Evolutionary conservation across 1,140 invertebrate genomes (phyloP).

Genomic region (Neodiprion pinetum): DNA sequence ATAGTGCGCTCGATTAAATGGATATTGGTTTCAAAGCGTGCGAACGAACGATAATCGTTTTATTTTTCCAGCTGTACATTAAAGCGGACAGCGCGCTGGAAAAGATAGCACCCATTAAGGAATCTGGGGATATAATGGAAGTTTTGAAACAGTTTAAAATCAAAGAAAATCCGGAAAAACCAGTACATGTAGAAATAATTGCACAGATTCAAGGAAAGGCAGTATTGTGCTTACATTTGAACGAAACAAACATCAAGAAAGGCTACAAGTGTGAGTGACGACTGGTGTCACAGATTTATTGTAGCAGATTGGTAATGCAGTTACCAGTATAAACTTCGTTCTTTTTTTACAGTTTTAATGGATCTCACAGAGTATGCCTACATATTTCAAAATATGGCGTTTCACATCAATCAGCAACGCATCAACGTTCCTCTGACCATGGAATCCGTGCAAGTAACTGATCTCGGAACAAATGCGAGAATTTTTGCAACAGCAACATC

Average conservation of each 20-base stretch:
- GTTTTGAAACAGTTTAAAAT: slow-evolving; percentile 62
- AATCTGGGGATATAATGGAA: slow-evolving; percentile 55
- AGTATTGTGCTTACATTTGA: slow-evolving; percentile 66
- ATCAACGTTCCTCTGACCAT: slow-evolving; percentile 59
- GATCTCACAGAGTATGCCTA: slow-evolving; percentile 50
- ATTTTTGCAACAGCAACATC: slow-evolving; percentile 60
- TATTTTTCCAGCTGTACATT: slow-evolving; percentile 61
- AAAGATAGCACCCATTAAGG: slow-evolving; percentile 20
- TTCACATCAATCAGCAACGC: slow-evolving; percentile 63
- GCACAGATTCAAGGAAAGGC: slow-evolving; percentile 66
- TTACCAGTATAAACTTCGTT: slow-evolving; percentile 44
- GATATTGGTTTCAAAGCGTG: slow-evolving; percentile 10
- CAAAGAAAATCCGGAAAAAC: slow-evolving; percentile 53
- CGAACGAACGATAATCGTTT: slow-evolving; percentile 18
- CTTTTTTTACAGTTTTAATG: slow-evolving; percentile 50
- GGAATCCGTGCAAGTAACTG: slow-evolving; percentile 61
- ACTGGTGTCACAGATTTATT: slow-evolving; percentile 16
- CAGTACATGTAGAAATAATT: slow-evolving; percentile 66
- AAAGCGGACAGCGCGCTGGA: slow-evolving; percentile 64
- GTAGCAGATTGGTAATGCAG: not conserved
- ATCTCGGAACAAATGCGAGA: slow-evolving; percentile 64
- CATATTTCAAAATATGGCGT: slow-evolving; percentile 60
- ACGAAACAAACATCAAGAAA: slow-evolving; percentile 63
- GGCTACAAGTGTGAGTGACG: slow-evolving; percentile 51
- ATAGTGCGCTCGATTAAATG: slow-evolving; percentile 14